A percentile compares a stretch with the other conserved stretches of the same genome.
phyloP scores from a whole-genome alignment of 2,113 vertebrate genomes.

The Stomatorhinus ivindoensis region DNA sequence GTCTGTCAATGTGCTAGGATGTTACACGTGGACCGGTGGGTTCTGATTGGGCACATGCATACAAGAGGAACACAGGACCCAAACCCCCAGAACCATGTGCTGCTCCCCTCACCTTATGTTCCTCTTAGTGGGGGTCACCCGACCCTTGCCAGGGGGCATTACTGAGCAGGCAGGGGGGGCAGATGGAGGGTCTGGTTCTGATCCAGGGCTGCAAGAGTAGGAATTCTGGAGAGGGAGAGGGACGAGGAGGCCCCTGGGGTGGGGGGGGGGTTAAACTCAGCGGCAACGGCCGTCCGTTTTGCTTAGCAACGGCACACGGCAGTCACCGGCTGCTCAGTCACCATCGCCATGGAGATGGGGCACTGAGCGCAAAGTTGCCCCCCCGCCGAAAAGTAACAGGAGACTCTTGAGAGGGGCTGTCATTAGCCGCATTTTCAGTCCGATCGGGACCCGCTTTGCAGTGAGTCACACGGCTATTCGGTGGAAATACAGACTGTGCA shows the following conservation, averaged over 20 bases:
- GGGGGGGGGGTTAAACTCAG: background rate
- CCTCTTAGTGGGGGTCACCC: background rate
- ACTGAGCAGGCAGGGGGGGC: background rate
- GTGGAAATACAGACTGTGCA: background rate
- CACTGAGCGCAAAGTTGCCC: slow-evolving; percentile 29
- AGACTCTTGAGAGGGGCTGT: slow-evolving; percentile 11
- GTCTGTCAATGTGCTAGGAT: background rate
- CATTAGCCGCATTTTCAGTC: background rate
- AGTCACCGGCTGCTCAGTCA: slow-evolving; percentile 23
- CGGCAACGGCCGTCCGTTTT: background rate
- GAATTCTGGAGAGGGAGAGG: too few relatives aligned
- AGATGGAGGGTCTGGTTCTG: background rate
- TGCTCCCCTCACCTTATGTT: background rate
- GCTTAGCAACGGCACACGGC: slow-evolving; percentile 41
- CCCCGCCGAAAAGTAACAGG: slow-evolving; percentile 14
- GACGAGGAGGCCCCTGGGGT: too few relatives aligned
- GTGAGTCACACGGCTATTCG: background rate
- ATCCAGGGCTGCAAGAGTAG: background rate
- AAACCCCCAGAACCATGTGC: background rate
- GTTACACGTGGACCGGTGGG: background rate
- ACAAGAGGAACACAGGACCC: background rate
- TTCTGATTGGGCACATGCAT: background rate
- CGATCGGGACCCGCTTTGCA: background rate
- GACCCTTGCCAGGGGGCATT: background rate
- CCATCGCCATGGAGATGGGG: slow-evolving; percentile 47